Base-by-base conservation (phyloP, 1,140 invertebrate species). In the Campoletis sonorensis region DNA sequence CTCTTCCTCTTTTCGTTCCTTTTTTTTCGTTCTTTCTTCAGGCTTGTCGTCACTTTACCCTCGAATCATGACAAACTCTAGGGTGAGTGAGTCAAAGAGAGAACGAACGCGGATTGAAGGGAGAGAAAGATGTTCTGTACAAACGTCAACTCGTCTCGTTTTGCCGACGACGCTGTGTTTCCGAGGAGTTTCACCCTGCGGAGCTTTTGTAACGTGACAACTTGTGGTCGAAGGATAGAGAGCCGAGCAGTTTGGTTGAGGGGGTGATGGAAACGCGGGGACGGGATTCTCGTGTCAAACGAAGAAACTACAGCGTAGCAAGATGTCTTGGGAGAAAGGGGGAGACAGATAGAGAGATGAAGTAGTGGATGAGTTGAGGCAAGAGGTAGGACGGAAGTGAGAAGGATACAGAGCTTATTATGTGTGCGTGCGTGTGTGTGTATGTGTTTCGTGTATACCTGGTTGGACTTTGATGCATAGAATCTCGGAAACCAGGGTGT, bases 141-240 rank as follows among this genome's bases (percentile, higher is more conserved):
- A 49, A 75, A 58, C 72, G 72, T 75, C 72, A 75, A 75, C 72
- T 27, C 49, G 45, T 67, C 72, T 75, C 40, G 72, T 75, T 75
- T 45, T 58, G 13, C 49, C 49, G 72, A 37, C 72, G 49, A 33
- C 45, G 23, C 49, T 49, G 49, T 75, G 72, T 75, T 75, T 26
- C 40, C 72, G 49, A 75, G 72, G 49, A 75, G 72, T 75, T 75
- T 75, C 26, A 49, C 72, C 72, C 72, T 37, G 72, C 72, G 72
- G 72, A 75, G 72, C 72, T 75, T 75, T 75, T 54, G 72, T 75
- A 75, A 75, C 72, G 49, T 75, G 45, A 58, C 72, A 58, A 75
- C 72, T 75, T 58, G 72, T 49, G 72, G 72, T 75, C 72, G 72
- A 75, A 75, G 72, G 72, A 75, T 58, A 45, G 54, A 58, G 72